Evolutionary conservation across 2,888 invertebrate species (phyloP).

Genomic region (Tuberolachnus salignus): DNA sequence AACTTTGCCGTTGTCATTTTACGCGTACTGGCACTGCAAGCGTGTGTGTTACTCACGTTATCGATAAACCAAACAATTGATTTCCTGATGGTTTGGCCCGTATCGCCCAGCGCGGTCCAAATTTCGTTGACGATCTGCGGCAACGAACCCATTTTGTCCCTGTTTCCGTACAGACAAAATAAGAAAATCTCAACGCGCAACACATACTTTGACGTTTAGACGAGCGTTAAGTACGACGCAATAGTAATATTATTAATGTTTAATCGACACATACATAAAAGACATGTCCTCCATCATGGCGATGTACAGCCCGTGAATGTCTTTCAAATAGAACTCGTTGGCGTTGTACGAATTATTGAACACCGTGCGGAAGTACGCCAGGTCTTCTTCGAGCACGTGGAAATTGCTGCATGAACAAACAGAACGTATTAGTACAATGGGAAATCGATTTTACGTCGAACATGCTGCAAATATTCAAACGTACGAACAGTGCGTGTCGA

Average conservation of each 20-base stretch:
- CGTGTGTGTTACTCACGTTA: conserved; percentile 64
- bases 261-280: conserved; percentile 64
- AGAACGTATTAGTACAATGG: too few species aligned
- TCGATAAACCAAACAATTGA: conserved; percentile 78
- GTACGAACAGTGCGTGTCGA: too few species aligned
- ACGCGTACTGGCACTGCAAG: too few species aligned
- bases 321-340: conserved; percentile 84
- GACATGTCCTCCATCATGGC: conserved; percentile 79
- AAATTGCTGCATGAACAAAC: conserved; percentile 59
- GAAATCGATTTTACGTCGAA: too few species aligned
- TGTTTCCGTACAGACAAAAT: conserved; percentile 40
- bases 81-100: conserved; percentile 77
- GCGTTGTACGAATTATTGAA: conserved; percentile 78
- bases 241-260: not conserved
- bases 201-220: too few species aligned
- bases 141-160: conserved; percentile 71
- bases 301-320: conserved; percentile 73
- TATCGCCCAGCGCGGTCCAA: conserved; percentile 86
- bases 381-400: conserved; percentile 72
- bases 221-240: not conserved
- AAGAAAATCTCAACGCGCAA: too few species aligned
- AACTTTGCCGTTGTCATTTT: too few species aligned
- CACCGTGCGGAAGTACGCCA: conserved; percentile 73
- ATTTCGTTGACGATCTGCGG: conserved; percentile 82
- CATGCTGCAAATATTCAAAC: too few species aligned